These are phyloP conservation scores for Papilio elwesi DNA, from an alignment of 2,888 invertebrate species.

Conservation along the genomic window DNA sequence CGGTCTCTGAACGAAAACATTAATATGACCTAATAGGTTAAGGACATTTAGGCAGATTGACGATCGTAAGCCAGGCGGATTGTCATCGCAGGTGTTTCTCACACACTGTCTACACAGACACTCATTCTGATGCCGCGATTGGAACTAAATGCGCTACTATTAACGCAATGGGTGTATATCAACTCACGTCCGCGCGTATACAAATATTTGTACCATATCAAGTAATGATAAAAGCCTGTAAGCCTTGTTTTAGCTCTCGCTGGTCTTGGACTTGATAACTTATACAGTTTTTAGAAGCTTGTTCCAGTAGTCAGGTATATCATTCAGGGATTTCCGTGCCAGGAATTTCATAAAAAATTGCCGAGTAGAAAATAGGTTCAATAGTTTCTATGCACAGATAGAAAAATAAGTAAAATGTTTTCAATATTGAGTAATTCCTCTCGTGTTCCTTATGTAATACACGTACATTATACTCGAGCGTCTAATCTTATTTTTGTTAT, in stretches of 20 bases:
- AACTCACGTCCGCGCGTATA: constrained; percentile 10
- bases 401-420: constrained; percentile 12
- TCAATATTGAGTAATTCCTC: constrained; percentile 17
- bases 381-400: constrained; percentile 8
- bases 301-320: neutral
- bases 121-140: constrained; percentile 1
- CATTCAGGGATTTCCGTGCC: constrained; percentile 3
- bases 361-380: neutral
- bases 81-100: constrained; percentile 4
- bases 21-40: neutral
- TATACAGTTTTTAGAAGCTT: constrained; percentile 4
- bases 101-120: too few relatives aligned
- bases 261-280: neutral
- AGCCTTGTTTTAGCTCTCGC: constrained; percentile 10
- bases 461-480: neutral
- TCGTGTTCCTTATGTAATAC: constrained; percentile 1
- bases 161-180: constrained; percentile 6
- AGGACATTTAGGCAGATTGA: neutral
- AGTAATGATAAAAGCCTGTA: neutral
- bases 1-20: too few relatives aligned
- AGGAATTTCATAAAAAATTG: neutral
- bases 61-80: neutral
- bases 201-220: constrained; percentile 18
- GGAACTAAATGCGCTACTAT: constrained; percentile 19
- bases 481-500: constrained; percentile 17